Base-by-base conservation (phyloP, 1,140 invertebrate genomes). In the Centruroides sculpturatus region DNA sequence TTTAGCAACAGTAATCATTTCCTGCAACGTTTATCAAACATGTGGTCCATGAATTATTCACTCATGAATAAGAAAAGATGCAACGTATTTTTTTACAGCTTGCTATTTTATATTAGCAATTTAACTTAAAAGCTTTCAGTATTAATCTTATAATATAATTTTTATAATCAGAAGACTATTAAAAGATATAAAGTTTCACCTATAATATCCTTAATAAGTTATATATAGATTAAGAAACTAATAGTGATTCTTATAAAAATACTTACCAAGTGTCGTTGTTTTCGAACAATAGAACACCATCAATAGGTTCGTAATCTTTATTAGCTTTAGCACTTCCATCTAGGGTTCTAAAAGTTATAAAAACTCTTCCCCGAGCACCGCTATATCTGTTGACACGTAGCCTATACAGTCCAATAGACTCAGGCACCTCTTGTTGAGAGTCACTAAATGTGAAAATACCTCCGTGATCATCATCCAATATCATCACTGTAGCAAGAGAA, bases 241-340 rank as follows among this genome's bases (percentile, higher is more conserved):
- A 66, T 23, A 64, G 35, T 64, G 49, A 41, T 41, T 6, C 41
- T 41, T 23, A 8, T 41, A 41, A 41, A 41, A 60, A 41, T 64
- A 67, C 89, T 91, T 75, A 98, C 94, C 94, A 92, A 69, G 89
- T 90, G 80, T 98, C 90, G 80, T 99, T 98, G 79, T 99, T 93
- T 70, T 96, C 90, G 76, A 99, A 99, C 59, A 89, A 77, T 53
- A 99, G 73, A 68, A 89, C 82, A 55, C 91, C 92, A 67, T 85
- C 82, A 9, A 79, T 78, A 50, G 82, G 76, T 66, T 89, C 82
- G 76, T 85, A 99, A 77, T 99, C 93, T 68, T 85, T 88, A 55
- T 85, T 87, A 41, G 81, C 79, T 71, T 91, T 91, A 4, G 92
- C 95, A 0, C 89, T 92, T 9, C 91, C 93, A 71, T 97, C 92